These are phyloP conservation scores for Chorisops tibialis DNA, from an alignment of 2,888 invertebrate species.

Conservation along the genomic window DNA sequence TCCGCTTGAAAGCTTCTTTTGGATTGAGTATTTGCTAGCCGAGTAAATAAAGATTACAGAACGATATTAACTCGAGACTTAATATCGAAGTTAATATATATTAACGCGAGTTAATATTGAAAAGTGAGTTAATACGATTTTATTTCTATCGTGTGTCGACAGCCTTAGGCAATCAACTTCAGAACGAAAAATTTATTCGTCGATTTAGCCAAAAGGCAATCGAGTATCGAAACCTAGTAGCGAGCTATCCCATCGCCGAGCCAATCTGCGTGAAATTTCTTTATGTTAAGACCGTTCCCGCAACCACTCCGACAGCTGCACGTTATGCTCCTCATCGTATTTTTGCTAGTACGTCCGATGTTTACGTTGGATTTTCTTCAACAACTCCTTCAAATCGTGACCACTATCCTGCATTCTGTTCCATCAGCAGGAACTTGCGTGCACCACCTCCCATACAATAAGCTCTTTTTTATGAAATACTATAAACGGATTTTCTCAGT, in stretches of 20 bases:
- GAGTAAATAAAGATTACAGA: too few species aligned
- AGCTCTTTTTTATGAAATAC: too few species aligned
- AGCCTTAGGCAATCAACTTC: constrained; percentile 65
- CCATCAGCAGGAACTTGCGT: constrained; percentile 40
- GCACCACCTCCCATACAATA: too few species aligned
- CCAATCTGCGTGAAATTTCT: constrained; percentile 52
- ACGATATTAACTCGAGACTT: too few species aligned
- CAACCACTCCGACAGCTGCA: constrained; percentile 95
- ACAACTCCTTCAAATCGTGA: constrained; percentile 31
- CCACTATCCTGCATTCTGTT: constrained; percentile 45
- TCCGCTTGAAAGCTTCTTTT: too few species aligned
- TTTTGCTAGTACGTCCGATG: constrained; percentile 30
- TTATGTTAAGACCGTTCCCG: constrained; percentile 70
- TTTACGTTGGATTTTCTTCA: constrained; percentile 14
- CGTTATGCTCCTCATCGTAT: constrained; percentile 44
- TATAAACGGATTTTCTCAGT: too few species aligned
- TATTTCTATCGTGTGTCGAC: too few species aligned
- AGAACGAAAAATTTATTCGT: constrained; percentile 69
- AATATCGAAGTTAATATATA: too few species aligned
- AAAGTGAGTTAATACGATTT: too few species aligned
- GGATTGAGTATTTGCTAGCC: too few species aligned
- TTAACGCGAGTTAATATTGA: too few species aligned
- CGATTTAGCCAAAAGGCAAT: constrained; percentile 71
- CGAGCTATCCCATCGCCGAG: constrained; percentile 42
- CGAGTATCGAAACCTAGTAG: constrained; percentile 58